Conservation (phyloP, 2,113 vertebrate species). For the Lepisosteus osseus region DNA sequence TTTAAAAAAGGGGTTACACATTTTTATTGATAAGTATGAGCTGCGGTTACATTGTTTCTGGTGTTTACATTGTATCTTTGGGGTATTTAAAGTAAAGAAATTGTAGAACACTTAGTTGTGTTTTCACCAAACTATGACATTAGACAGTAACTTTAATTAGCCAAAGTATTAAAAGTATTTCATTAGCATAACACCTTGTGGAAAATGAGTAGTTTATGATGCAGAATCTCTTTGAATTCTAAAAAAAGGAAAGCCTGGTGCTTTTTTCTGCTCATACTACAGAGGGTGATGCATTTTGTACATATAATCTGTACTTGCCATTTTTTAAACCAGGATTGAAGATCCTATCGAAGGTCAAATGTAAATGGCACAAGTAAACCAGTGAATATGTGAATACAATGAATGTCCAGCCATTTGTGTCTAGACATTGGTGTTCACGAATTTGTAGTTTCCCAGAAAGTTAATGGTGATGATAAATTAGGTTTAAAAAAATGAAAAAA, state of each 20-base stretch:
- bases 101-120: not conserved
- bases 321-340: conserved; percentile 23
- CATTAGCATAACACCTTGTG: conserved; percentile 19
- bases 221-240: not conserved
- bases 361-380: conserved; percentile 16
- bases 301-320: conserved; percentile 22
- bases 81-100: conserved; percentile 8
- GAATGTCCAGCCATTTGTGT: conserved; percentile 11
- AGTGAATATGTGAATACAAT: not conserved
- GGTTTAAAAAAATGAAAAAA: no score
- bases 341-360: not conserved
- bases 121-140: conserved; percentile 34
- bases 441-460: no score
- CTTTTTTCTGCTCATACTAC: conserved; percentile 27
- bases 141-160: conserved; percentile 29
- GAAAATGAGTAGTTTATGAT: conserved; percentile 20
- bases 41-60: not conserved
- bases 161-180: conserved; percentile 37
- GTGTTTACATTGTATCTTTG: not conserved
- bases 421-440: not conserved
- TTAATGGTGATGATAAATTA: no score
- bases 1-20: not conserved
- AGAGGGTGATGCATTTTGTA: conserved; percentile 10
- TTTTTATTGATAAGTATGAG: not conserved
- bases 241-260: conserved; percentile 30